A percentile compares a stretch with the other conserved stretches of the same genome.
Evolutionary conservation across 2,888 invertebrate species (phyloP).

Genomic region (Caenorhabditis sulstoni): DNA sequence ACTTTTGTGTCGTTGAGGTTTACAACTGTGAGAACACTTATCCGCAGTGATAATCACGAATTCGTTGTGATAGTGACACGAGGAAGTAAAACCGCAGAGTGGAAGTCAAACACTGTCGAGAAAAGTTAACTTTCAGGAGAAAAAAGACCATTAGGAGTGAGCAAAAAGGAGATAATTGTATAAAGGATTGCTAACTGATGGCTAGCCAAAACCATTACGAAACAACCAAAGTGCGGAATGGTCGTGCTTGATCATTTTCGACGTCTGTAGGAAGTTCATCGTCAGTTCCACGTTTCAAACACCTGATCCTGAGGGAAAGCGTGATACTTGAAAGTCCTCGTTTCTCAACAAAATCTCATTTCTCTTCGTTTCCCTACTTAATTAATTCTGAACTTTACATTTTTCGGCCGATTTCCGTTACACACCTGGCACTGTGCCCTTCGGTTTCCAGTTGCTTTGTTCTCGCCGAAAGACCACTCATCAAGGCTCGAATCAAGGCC

Average conservation of each 20-base stretch:
- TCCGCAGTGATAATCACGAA: constrained; percentile 52
- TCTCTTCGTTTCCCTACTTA: too few species aligned
- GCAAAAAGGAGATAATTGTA: too few species aligned
- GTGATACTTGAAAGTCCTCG: too few species aligned
- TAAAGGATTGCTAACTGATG: too few species aligned
- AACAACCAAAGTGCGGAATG: too few species aligned
- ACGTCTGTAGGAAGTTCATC: too few species aligned
- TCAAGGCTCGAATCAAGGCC: constrained; percentile 3
- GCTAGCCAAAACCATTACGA: too few species aligned
- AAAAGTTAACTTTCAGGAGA: neutral
- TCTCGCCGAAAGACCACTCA: neutral
- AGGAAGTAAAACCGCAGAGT: constrained; percentile 33
- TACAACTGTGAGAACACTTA: constrained; percentile 57
- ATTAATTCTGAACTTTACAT: neutral
- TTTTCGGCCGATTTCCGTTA: neutral
- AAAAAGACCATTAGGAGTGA: neutral
- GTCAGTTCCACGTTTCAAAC: too few species aligned
- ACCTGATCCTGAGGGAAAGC: too few species aligned
- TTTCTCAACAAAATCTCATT: too few species aligned
- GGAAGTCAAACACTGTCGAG: constrained; percentile 24
- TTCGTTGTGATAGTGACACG: constrained; percentile 41
- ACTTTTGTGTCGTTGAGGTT: constrained; percentile 40
- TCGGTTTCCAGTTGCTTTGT: neutral
- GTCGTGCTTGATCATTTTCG: too few species aligned
- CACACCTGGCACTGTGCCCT: too few species aligned